Percentiles rank a stretch among this genome's conserved stretches.
Conservation (phyloP, 1,140 invertebrate species). For the Gonatopus flavifemur region DNA sequence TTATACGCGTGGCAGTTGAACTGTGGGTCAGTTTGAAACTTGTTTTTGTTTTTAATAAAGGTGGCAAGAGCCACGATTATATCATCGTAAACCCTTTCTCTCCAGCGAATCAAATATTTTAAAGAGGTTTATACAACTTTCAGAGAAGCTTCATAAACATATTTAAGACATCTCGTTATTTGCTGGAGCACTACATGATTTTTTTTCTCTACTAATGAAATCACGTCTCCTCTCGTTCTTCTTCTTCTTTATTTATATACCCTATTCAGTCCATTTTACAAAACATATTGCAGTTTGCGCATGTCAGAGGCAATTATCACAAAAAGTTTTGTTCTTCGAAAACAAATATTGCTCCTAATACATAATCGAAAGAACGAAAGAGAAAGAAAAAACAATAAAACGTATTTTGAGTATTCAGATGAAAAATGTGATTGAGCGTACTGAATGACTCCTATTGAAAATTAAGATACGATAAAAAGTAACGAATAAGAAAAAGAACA, state of each 20-base stretch:
- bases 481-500: too few species aligned
- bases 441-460: too few species aligned
- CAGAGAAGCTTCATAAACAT: too few species aligned
- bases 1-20: constrained; percentile 48
- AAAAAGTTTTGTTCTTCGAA: not conserved
- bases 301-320: not conserved
- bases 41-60: constrained; percentile 19
- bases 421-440: too few species aligned
- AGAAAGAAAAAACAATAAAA: too few species aligned
- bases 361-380: too few species aligned
- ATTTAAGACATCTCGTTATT: too few species aligned
- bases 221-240: constrained; percentile 32
- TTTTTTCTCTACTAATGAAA: constrained; percentile 18
- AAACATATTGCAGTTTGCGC: constrained; percentile 15
- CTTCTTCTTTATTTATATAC: constrained; percentile 20
- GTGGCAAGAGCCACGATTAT: constrained; percentile 1
- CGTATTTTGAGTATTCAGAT: too few species aligned
- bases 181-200: too few species aligned
- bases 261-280: constrained; percentile 47
- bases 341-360: not conserved
- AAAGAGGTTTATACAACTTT: too few species aligned
- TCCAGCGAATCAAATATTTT: too few species aligned
- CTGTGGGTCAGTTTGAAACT: constrained; percentile 35
- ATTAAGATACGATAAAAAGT: too few species aligned
- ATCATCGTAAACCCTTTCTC: not conserved